These are phyloP conservation scores for Leptobrachium ailaonicum DNA, from an alignment of 2,113 vertebrate species.

Conservation along the genomic window DNA sequence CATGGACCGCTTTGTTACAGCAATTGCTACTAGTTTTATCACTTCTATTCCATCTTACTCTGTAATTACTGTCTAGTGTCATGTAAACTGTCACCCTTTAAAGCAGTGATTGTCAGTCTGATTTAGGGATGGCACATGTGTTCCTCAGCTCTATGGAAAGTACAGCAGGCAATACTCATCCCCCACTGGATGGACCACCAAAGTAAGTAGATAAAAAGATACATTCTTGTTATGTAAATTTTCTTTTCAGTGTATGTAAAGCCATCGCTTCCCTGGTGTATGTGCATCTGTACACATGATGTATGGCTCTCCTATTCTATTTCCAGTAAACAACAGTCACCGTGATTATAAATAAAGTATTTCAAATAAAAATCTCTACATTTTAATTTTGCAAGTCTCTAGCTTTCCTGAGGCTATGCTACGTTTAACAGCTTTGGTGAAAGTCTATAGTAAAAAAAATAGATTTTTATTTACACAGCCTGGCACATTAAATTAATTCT, in stretches of 20 bases:
- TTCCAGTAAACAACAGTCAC: conserved; percentile 26
- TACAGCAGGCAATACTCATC: too few species aligned
- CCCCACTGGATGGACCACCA: too few species aligned
- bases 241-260: not conserved
- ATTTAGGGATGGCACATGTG: not conserved
- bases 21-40: conserved; percentile 8
- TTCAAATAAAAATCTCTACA: conserved; percentile 11
- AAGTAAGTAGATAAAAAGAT: too few species aligned
- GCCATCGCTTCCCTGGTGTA: not conserved
- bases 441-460: conserved; percentile 5
- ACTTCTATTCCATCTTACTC: conserved; percentile 25
- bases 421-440: not conserved
- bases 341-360: conserved; percentile 15
- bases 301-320: conserved; percentile 15
- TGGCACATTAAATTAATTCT: conserved; percentile 14
- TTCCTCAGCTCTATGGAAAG: not conserved
- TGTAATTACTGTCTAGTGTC: conserved; percentile 16
- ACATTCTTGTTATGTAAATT: too few species aligned
- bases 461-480: conserved; percentile 19
- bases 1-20: conserved; percentile 7
- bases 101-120: conserved; percentile 13
- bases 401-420: conserved; percentile 1
- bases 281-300: not conserved
- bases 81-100: conserved; percentile 1
- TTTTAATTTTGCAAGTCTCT: conserved; percentile 21